Base-by-base conservation (phyloP, 37 sponge, comb jelly and placozoan species). In the Lycopodina hypogea region DNA sequence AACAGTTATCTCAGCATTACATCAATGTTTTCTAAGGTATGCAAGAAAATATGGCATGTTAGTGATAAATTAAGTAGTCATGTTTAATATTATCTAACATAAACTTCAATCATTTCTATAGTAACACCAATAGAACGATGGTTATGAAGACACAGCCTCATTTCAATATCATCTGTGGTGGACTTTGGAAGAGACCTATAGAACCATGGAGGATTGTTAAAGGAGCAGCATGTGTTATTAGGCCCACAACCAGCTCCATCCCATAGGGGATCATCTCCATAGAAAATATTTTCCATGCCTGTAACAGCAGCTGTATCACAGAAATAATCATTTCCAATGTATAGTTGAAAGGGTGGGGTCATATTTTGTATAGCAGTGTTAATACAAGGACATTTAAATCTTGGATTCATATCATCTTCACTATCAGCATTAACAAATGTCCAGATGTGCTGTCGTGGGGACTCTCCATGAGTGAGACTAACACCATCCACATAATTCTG, bases 401-500 rank as follows among this genome's bases (percentile, higher is more conserved):
- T 26, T 23, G 67, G 0, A n/a, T n/a, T n/a, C n/a, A 56, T 45
- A 45, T 24, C 21, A 61, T 1, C 38, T 42, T 81, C 73, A 37
- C 58, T 21, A 42, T 4, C 1, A 34, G 61, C 63, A 34, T 23
- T 52, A 29, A 64, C 72, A 72, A 71, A 81, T 60, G 73, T 72
- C 81, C 81, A 81, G 7, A 81, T 71, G 71, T 81, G 81, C 37
- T 81, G 26, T 1, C 81, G 60, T 23, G 81, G 81, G 21, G 41
- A 28, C 19, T 41, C 32, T 59, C 81, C 81, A 23, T 81, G 64
- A 42, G 81, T 81, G 45, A 81, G 38, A 71, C 81, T 81, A 6
- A 81, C 48, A 15, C 81, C 81, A 42, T 69, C 71, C 24, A 81
- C 64, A 38, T 81, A 81, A 36, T 39, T 1, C 15, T 32, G 0